phyloP scores from a whole-genome alignment of 2,888 invertebrate species.

The Eilema sororculum region DNA sequence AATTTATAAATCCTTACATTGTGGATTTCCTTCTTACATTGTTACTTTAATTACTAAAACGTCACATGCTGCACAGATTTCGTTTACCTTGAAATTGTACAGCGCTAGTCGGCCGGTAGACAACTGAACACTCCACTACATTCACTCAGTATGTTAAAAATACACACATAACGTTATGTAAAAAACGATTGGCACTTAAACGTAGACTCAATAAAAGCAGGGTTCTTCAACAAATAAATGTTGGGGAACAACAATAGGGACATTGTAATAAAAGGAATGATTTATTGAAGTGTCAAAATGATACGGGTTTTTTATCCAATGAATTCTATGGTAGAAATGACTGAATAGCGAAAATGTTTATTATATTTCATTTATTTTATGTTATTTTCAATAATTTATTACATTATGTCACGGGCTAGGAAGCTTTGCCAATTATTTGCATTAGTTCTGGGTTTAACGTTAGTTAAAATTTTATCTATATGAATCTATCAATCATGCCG shows the following conservation, averaged over 20 bases:
- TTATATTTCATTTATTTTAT: neutral
- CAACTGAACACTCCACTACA: conserved; percentile 5
- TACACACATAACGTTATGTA: conserved; percentile 35
- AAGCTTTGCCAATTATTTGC: neutral
- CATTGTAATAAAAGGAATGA: conserved; percentile 76
- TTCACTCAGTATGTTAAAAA: conserved; percentile 21
- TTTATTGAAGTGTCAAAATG: conserved; percentile 76
- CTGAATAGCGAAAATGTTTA: neutral
- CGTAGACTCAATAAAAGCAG: conserved; percentile 57
- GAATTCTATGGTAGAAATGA: neutral
- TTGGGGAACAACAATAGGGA: conserved; percentile 75
- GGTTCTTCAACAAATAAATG: conserved; percentile 55
- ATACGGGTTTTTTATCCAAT: conserved; percentile 55
- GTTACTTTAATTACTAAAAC: neutral
- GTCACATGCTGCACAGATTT: conserved; percentile 6
- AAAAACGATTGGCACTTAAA: conserved; percentile 58
- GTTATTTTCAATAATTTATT: neutral
- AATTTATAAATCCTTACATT: neutral
- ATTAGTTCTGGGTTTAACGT: neutral
- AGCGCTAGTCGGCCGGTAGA: neutral
- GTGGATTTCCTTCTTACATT: neutral
- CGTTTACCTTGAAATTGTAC: conserved; percentile 14
- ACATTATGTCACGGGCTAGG: neutral
- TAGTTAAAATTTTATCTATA: conserved; percentile 4
- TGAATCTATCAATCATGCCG: conserved; percentile 2